These are phyloP conservation scores for Cyprinodon diabolis DNA, from an alignment of 2,797 vertebrate genomes.

Conservation along the genomic window DNA sequence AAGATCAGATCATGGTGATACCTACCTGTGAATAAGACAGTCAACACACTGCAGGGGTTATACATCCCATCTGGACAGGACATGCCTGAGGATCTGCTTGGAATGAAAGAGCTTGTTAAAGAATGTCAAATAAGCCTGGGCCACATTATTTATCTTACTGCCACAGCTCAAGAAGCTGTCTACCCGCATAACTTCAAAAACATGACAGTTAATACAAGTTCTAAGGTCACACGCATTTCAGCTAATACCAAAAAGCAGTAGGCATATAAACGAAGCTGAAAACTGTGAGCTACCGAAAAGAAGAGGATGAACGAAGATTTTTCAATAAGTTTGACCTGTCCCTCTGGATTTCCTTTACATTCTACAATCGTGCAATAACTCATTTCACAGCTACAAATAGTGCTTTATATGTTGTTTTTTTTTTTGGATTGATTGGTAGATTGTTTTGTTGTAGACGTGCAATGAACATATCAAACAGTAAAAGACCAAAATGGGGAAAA, in stretches of 20 bases:
- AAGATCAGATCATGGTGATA: background rate
- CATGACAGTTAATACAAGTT: background rate
- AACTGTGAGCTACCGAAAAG: background rate
- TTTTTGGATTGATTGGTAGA: background rate
- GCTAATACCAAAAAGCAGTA: background rate
- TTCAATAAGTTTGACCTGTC: background rate
- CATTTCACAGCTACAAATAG: background rate
- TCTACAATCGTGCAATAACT: background rate
- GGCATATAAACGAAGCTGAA: background rate
- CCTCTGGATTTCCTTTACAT: background rate
- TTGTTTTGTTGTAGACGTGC: background rate
- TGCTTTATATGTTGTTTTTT: background rate
- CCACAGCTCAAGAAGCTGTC: slow-evolving; percentile 2
- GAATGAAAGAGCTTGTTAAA: slow-evolving; percentile 1
- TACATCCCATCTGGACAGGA: slow-evolving; percentile 7
- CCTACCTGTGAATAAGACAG: background rate
- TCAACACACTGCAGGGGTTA: background rate
- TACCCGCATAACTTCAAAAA: slow-evolving; percentile 5
- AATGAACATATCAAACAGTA: background rate
- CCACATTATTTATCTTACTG: slow-evolving; percentile 4
- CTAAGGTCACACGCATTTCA: background rate
- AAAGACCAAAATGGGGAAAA: background rate
- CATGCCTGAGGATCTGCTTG: slow-evolving; percentile 12
- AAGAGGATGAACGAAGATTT: background rate
- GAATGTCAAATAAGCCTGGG: slow-evolving; percentile 6